Percentiles rank a stretch among this genome's conserved stretches.
phyloP scores from a whole-genome alignment of 1,140 invertebrate genomes.

The Cherax quadricarinatus region DNA sequence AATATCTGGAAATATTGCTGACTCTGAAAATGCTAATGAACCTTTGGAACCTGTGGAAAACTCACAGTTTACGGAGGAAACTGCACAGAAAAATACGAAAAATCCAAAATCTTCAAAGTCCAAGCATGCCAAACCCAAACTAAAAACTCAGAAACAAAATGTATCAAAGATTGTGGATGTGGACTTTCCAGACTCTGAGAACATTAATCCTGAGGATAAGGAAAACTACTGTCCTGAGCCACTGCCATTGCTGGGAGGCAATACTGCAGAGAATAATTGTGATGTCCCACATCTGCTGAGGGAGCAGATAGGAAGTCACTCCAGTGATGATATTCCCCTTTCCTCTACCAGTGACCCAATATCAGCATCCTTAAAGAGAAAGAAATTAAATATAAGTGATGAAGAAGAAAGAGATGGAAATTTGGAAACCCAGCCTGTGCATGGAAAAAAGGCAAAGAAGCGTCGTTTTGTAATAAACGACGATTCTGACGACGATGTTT shows the following conservation, averaged over 20 bases:
- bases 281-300: neutral
- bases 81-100: neutral
- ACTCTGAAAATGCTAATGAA: slow-evolving; percentile 18
- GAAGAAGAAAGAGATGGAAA: slow-evolving; percentile 16
- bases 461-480: slow-evolving; percentile 21
- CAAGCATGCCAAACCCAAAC: neutral
- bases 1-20: slow-evolving; percentile 17
- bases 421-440: neutral
- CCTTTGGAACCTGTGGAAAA: slow-evolving; percentile 50
- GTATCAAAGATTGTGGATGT: neutral
- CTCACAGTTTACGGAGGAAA: neutral
- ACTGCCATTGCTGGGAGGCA: neutral
- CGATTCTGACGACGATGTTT: slow-evolving; percentile 24
- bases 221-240: neutral
- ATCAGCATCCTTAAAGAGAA: slow-evolving; percentile 1
- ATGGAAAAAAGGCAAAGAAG: slow-evolving; percentile 29
- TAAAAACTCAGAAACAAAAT: neutral
- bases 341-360: neutral
- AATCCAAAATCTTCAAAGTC: neutral
- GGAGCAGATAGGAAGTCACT: neutral
- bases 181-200: neutral
- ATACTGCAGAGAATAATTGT: too few relatives aligned
- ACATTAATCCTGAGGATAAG: neutral
- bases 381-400: neutral
- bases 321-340: slow-evolving; percentile 28